Base-by-base conservation (phyloP, 2,888 invertebrate genomes). In the Odontomyia ornata region DNA sequence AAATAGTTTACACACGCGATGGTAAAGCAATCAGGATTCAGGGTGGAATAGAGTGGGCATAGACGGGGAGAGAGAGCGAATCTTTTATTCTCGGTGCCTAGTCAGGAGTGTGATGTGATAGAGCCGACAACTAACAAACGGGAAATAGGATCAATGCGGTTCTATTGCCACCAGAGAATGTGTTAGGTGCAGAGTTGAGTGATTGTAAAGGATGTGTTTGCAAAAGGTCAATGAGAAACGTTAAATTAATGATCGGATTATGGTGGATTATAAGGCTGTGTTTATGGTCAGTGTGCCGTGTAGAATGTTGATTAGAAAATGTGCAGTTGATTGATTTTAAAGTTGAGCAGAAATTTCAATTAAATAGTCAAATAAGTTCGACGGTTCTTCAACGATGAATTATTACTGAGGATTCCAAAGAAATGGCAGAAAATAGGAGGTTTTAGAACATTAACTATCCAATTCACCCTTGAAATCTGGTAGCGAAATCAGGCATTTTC, bases 1-100 rank as follows among this genome's bases (percentile, higher is more conserved):
- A 64, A 64, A 64, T 64, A 30, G 64, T 64, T 64, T 64, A 64
- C 64, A 60, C 60, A 27, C 64, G 64, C 36, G 36, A 36, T 36
- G 36, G 36, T 36, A 36, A 36, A 36, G 36, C 36, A 36, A 36
- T 36, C 36, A 36, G 36, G 36, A 36, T 9, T 36, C 36, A 36
- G 36, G 36, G 9, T 36, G 9, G 9, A 36, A 36, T 36, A 36
- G 36, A 36, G 9, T 36, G 25, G 60, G 18, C 13, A 21, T 60
- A 21, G 60, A 5, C 4, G 56, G 56, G 18, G 18, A n/a, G 18
- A 56, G 60, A 21, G 7, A 21, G 60, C 7, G 60, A 23, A 60
- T 60, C 3, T 52, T 4, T 18, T 18, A 5, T 36, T 36, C 36
- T 5, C 36, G 36, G 36, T 3, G 36, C 36, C 9, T 9, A 9